Evolutionary conservation across 2,888 invertebrate genomes (phyloP), one percentile per base, ranked within the genome.

Genomic region (Leucozona laternaria): DNA sequence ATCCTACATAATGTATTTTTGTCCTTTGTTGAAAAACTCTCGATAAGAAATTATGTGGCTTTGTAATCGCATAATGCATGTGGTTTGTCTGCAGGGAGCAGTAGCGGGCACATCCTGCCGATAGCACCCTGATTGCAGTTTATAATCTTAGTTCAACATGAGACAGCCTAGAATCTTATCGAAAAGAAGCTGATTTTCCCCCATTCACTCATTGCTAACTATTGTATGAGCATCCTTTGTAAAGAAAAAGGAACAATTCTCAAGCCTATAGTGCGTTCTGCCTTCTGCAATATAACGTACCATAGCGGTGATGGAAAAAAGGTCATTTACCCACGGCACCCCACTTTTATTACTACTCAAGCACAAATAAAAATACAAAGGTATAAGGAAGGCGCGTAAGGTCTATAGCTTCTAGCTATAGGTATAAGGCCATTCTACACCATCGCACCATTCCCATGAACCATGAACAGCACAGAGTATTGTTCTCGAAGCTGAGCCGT

Each of bases 291-390:
- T 40, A 34, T 34, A 13, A 11, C 37, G 68, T 68, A 48, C 70
- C 64, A 70, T 28, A 71, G 20, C 73, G 66, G 40, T 11, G 68
- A 53, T 45, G 45, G 31, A 64, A 77, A 71, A 70, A 77, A 82
- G 86, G 86, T 86, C 82, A 78, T 86, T 82, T 82, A 86, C 82
- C 86, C 75, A 22, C 28, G 15, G 64, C 71, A 79, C 75, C 86
- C 82, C 57, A 64, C 71, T 43, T 71, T 73, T 62, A 62, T 57
- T 72, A 40, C 48, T 45, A n/a, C 45, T 62, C 45, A 45, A 55
- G 28, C 37, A 22, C 20, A 43, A 37, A 68, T 20, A 53, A 68
- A 17, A 53, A 58, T 60, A 75, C 53, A 83, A 73, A 73, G 72
- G 77, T 66, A 64, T 17, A 20, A 62, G 85, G 20, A 28, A 68